Conservation (phyloP, 2,797 vertebrate genomes). For the Cetoscarus ocellatus region DNA sequence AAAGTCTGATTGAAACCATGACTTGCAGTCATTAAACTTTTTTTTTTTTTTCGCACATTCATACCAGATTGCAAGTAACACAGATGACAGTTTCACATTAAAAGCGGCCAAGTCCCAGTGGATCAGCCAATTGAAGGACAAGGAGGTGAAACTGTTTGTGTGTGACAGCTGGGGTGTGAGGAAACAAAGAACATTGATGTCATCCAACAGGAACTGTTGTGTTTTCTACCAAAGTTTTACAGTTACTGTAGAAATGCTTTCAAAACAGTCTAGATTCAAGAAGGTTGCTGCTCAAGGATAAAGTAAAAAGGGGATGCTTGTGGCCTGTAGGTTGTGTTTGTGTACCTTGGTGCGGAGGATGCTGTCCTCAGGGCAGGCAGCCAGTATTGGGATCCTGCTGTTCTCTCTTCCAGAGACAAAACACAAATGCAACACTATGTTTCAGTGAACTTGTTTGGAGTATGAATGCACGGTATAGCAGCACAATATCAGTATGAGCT, state of each 20-base stretch:
- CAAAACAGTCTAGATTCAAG: neutral
- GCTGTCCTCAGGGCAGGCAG: no score
- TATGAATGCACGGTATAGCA: no score
- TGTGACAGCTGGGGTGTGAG: slow-evolving; percentile 3
- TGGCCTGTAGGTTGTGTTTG: no score
- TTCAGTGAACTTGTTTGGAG: no score
- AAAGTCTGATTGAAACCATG: slow-evolving; percentile 45
- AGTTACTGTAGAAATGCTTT: no score
- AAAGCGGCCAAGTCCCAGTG: slow-evolving; percentile 6
- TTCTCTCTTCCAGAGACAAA: no score
- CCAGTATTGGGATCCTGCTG: no score
- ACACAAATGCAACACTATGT: no score
- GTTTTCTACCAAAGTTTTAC: neutral
- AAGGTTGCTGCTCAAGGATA: neutral
- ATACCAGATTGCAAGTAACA: slow-evolving; percentile 32
- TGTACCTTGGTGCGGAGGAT: no score
- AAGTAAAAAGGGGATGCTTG: no score
- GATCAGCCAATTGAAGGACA: slow-evolving; percentile 37
- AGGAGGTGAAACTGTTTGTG: slow-evolving; percentile 18
- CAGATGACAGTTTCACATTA: slow-evolving; percentile 22
- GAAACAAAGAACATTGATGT: neutral
- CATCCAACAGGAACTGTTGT: neutral
- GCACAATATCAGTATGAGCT: no score
- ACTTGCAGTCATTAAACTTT: slow-evolving; percentile 23
- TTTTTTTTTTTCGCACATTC: slow-evolving; percentile 44